A percentile compares a stretch with the other conserved stretches of the same genome.
These are phyloP conservation scores for Pterocles orientalis DNA, from an alignment of 2,113 vertebrate genomes.

Conservation along the genomic window DNA sequence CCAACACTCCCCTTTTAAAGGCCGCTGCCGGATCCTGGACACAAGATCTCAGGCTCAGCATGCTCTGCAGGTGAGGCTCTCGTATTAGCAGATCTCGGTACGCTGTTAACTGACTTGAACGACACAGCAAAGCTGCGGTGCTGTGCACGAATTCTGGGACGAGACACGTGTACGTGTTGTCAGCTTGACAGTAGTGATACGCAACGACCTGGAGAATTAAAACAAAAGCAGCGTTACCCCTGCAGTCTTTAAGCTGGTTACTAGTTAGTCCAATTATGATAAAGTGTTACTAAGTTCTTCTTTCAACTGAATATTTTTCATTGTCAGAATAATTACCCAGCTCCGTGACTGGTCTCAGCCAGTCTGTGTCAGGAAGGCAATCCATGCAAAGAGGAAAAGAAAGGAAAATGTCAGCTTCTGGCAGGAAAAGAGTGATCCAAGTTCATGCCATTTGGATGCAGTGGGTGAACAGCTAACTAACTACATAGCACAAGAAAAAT, in stretches of 20 bases:
- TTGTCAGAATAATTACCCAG: background rate
- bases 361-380: background rate
- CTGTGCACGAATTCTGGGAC: conserved; percentile 98
- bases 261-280: background rate
- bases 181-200: conserved; percentile 98
- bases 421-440: background rate
- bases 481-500: background rate
- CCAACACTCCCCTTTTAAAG: conserved; percentile 89
- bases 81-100: conserved; percentile 90
- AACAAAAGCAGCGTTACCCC: background rate
- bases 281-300: background rate
- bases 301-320: background rate
- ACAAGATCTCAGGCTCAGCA: conserved; percentile 95
- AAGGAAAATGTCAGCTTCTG: background rate
- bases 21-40: conserved; percentile 93
- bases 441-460: background rate
- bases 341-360: background rate
- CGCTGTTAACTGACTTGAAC: conserved; percentile 83
- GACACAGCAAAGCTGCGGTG: conserved; percentile 90
- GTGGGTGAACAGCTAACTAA: background rate
- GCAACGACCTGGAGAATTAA: conserved; percentile 86
- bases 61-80: conserved; percentile 91
- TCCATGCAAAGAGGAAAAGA: background rate
- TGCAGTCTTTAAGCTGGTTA: background rate
- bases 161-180: conserved; percentile 96